phyloP scores from a whole-genome alignment of 1,140 invertebrate species.

The Cephus cinctus region DNA sequence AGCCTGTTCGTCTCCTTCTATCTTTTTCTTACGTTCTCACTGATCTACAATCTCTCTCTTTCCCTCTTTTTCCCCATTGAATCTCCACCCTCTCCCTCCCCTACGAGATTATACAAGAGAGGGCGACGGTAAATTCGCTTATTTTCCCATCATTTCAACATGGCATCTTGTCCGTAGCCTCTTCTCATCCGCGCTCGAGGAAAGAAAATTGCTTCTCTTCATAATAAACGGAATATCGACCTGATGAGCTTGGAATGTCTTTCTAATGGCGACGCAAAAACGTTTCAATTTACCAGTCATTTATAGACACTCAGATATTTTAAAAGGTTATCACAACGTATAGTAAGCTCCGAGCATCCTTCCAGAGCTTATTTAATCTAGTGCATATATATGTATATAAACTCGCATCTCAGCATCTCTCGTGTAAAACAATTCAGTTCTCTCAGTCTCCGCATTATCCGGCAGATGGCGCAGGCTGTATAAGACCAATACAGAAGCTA shows the following conservation, averaged over 20 bases:
- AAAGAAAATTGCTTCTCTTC: slow-evolving; percentile 56
- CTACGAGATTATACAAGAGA: slow-evolving; percentile 30
- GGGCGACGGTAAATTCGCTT: slow-evolving; percentile 52
- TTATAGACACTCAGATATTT: no score
- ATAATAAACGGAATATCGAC: slow-evolving; percentile 50
- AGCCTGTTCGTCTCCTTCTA: no score
- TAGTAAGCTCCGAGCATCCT: no score
- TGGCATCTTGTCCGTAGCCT: slow-evolving; percentile 50
- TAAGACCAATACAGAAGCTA: no score
- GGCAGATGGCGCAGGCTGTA: no score
- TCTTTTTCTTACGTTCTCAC: slow-evolving; percentile 15
- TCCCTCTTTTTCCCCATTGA: slow-evolving; percentile 6
- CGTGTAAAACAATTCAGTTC: no score
- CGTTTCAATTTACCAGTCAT: no score
- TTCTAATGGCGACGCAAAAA: neutral
- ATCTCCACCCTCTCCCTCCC: slow-evolving; percentile 14
- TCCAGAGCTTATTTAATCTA: no score
- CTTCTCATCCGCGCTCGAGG: slow-evolving; percentile 38
- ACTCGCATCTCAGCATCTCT: no score
- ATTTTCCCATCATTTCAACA: slow-evolving; percentile 52
- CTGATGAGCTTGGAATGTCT: slow-evolving; percentile 49
- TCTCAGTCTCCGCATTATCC: no score
- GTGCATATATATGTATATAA: no score
- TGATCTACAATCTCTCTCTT: slow-evolving; percentile 5
- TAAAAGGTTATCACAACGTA: no score